Evolutionary conservation across 1,140 invertebrate genomes (phyloP).

Genomic region (Hesperophylax magnus): DNA sequence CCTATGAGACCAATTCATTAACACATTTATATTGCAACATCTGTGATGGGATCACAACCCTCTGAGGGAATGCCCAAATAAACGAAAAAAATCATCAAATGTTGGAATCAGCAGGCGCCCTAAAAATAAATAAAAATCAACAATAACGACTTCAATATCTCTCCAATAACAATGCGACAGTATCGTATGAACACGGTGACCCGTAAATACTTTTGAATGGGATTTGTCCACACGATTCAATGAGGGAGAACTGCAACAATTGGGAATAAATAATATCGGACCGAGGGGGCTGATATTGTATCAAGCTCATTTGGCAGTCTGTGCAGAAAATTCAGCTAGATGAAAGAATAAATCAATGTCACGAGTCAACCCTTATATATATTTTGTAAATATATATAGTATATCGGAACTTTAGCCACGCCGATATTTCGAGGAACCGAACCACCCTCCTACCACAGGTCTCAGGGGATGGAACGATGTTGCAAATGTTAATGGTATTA

Average conservation of each 20-base stretch:
- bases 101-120: neutral
- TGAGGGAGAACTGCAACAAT: conserved; percentile 12
- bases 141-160: neutral
- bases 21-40: neutral
- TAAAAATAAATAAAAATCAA: conserved; percentile 22
- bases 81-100: neutral
- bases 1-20: neutral
- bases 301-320: conserved; percentile 52
- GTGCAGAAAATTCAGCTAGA: conserved; percentile 48
- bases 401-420: neutral
- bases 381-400: too few species aligned
- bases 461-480: conserved; percentile 31
- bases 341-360: conserved; percentile 55
- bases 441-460: conserved; percentile 20
- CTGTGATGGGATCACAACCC: neutral
- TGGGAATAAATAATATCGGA: conserved; percentile 36
- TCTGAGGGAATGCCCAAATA: neutral
- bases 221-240: conserved; percentile 13
- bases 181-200: neutral
- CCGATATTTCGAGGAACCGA: conserved; percentile 16
- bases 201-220: conserved; percentile 11
- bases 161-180: neutral
- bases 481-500: conserved; percentile 43
- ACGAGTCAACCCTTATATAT: conserved; percentile 7
- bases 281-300: conserved; percentile 20